A percentile compares a stretch with the other conserved stretches of the same genome.
These are phyloP conservation scores for Oscarella lobularis DNA, from an alignment of 37 sponge, comb jelly and placozoan genomes.

Conservation along the genomic window DNA sequence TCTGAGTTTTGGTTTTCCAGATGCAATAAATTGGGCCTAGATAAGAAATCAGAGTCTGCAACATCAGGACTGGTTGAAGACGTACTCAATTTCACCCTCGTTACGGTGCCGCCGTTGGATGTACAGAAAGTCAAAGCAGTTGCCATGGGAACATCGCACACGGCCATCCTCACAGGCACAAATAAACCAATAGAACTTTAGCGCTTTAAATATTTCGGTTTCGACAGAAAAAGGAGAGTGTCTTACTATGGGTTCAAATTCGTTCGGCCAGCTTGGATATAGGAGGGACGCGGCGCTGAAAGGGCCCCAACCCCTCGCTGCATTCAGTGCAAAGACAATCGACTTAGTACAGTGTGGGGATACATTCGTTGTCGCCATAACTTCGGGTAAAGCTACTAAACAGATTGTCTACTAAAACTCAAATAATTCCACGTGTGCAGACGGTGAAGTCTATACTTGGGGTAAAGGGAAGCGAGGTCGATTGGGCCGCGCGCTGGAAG, in stretches of 20 bases:
- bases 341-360: constrained; percentile 59
- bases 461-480: constrained; percentile 40
- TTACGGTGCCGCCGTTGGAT: constrained; percentile 2
- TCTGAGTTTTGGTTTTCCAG: not conserved
- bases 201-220: too few relatives aligned
- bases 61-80: constrained; percentile 10
- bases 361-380: constrained; percentile 38
- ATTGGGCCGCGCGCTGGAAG: constrained; percentile 36
- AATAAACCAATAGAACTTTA: too few relatives aligned
- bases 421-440: too few relatives aligned
- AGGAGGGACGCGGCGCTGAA: not conserved
- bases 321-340: constrained; percentile 14
- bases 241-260: constrained; percentile 51
- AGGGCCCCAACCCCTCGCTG: constrained; percentile 5
- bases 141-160: constrained; percentile 36
- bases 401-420: too few relatives aligned
- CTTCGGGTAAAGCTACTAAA: constrained; percentile 23
- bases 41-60: not conserved
- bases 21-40: not conserved
- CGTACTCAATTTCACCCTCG: not conserved
- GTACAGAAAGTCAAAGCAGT: constrained; percentile 3
- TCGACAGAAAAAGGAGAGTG: constrained; percentile 28
- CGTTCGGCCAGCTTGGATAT: constrained; percentile 54
- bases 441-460: constrained; percentile 50
- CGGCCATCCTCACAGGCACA: constrained; percentile 42